Percentiles rank a stretch among this genome's conserved stretches.
phyloP scores from a whole-genome alignment of 2,888 invertebrate genomes.

The Cantharis rufa region DNA sequence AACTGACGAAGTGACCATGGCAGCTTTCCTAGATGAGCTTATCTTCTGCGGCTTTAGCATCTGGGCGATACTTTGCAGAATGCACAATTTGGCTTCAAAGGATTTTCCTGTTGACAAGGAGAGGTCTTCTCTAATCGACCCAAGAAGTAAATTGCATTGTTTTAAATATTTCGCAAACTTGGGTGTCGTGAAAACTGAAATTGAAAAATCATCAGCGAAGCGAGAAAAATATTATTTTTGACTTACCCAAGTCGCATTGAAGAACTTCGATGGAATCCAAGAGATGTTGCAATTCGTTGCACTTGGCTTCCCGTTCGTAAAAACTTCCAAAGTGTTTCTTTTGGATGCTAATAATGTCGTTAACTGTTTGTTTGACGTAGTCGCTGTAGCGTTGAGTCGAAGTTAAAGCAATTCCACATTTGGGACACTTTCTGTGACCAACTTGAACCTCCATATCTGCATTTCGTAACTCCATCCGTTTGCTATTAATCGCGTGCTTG shows the following conservation, averaged over 20 bases:
- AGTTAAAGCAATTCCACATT: not conserved
- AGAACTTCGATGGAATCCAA: not conserved
- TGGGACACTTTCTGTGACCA: not conserved
- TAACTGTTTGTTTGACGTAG: constrained; percentile 53
- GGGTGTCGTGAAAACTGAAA: not conserved
- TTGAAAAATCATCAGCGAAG: not conserved
- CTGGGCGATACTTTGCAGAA: not conserved
- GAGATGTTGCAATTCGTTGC: not conserved
- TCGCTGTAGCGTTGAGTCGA: constrained; percentile 56
- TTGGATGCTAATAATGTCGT: constrained; percentile 56
- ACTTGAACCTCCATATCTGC: constrained; percentile 13
- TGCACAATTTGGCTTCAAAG: not conserved
- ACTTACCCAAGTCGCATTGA: not conserved
- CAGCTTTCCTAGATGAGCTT: not conserved
- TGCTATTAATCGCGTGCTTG: constrained; percentile 57
- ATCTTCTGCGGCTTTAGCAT: not conserved
- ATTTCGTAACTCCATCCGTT: constrained; percentile 51
- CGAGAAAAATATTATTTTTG: not conserved
- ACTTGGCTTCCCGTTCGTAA: not conserved
- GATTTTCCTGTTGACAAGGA: not conserved
- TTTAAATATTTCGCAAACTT: not conserved
- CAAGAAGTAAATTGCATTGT: not conserved
- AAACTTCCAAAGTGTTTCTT: constrained; percentile 51
- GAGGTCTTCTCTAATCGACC: not conserved
- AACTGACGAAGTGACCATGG: not conserved